Evolutionary conservation across 2,113 vertebrate genomes (phyloP).

Genomic region (Stigmatopora nigra): DNA sequence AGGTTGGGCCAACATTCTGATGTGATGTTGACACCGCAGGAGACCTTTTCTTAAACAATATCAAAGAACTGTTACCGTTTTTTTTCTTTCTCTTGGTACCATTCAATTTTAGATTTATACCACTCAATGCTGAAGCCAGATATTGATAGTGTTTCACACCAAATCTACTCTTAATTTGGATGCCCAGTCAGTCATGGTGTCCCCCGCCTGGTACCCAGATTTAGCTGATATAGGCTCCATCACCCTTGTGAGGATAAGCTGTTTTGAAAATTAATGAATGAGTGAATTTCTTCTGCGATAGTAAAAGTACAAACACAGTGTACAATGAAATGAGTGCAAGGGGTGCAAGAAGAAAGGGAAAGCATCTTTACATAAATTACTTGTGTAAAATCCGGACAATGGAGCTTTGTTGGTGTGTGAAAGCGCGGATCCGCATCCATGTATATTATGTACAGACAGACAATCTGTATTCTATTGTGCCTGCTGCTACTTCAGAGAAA

Average conservation of each 20-base stretch:
- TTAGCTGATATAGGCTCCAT: too few species aligned
- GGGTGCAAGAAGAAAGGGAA: conserved; percentile 45
- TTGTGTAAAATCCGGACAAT: conserved; percentile 61
- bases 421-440: conserved; percentile 35
- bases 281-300: conserved; percentile 16
- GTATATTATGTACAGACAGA: conserved; percentile 34
- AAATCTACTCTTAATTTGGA: background rate
- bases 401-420: conserved; percentile 65
- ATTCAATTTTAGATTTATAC: background rate
- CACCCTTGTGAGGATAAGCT: too few species aligned
- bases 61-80: background rate
- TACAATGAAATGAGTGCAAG: conserved; percentile 51
- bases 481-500: conserved; percentile 51
- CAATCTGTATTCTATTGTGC: conserved; percentile 56
- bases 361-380: conserved; percentile 76
- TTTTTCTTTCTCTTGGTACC: background rate
- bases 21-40: background rate
- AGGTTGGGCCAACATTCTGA: background rate
- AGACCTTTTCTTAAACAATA: background rate
- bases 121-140: background rate
- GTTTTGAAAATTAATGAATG: background rate
- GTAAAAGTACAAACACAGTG: conserved; percentile 37
- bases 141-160: background rate
- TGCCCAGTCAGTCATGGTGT: background rate
- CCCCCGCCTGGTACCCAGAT: too few species aligned